phyloP scores from a whole-genome alignment of 1,140 invertebrate genomes.

The Drosophila tani region DNA sequence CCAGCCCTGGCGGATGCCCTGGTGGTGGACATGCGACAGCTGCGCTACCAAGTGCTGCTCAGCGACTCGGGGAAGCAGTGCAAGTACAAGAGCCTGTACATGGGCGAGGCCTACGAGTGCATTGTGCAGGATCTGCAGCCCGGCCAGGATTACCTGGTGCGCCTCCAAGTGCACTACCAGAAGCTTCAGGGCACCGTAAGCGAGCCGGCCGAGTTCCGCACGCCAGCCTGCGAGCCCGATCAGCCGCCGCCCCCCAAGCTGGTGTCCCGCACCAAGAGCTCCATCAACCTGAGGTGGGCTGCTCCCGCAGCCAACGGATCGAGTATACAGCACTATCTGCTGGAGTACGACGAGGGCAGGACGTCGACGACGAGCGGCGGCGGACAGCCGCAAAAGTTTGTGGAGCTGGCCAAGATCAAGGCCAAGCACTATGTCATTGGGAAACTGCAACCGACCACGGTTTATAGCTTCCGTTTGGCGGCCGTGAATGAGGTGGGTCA shows the following conservation, averaged over 20 bases:
- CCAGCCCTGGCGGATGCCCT: constrained; percentile 87
- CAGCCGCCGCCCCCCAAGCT: constrained; percentile 87
- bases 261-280: constrained; percentile 86
- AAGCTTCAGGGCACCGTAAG: constrained; percentile 86
- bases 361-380: constrained; percentile 38
- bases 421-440: constrained; percentile 90
- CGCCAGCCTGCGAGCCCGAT: constrained; percentile 89
- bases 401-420: constrained; percentile 89
- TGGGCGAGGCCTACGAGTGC: constrained; percentile 89
- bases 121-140: constrained; percentile 92
- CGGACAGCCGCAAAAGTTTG: constrained; percentile 87
- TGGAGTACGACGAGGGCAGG: constrained; percentile 91
- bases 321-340: constrained; percentile 90
- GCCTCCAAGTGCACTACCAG: constrained; percentile 87
- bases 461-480: constrained; percentile 92
- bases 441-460: constrained; percentile 90
- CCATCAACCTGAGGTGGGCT: constrained; percentile 89
- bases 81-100: constrained; percentile 93
- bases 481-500: constrained; percentile 93
- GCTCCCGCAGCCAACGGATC: constrained; percentile 91
- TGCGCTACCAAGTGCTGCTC: constrained; percentile 91
- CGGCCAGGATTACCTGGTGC: constrained; percentile 92
- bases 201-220: constrained; percentile 87
- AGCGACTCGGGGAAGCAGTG: constrained; percentile 91
- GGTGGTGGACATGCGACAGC: constrained; percentile 86